Conservation (phyloP, 92 coral and sea anemone species). For the Siderastrea siderea region DNA sequence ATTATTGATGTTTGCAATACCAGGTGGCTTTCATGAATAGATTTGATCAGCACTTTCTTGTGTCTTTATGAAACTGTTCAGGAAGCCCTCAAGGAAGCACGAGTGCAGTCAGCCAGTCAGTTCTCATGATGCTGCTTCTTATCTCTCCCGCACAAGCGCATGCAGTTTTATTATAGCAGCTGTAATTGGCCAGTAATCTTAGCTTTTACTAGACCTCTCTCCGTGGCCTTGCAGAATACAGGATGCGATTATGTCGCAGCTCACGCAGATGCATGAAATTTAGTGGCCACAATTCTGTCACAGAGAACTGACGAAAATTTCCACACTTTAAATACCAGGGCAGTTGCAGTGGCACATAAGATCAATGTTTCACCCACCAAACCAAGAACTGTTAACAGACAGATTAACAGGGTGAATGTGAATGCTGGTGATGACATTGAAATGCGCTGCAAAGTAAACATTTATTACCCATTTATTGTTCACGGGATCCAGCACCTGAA, state of each 20-base stretch:
- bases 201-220: constrained; percentile 52
- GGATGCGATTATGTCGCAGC: constrained; percentile 57
- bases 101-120: constrained; percentile 50
- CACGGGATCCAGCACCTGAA: constrained; percentile 52
- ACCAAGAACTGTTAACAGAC: constrained; percentile 61
- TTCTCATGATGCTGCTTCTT: constrained; percentile 51
- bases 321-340: constrained; percentile 46
- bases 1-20: no score
- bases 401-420: constrained; percentile 57
- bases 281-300: constrained; percentile 25
- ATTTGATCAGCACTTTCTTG: constrained; percentile 42
- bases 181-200: constrained; percentile 39
- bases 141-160: constrained; percentile 38
- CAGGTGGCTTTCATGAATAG: constrained; percentile 55
- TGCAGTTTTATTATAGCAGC: constrained; percentile 36
- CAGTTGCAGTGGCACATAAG: constrained; percentile 42
- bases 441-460: constrained; percentile 45
- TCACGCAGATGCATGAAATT: constrained; percentile 45
- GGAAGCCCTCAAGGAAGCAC: constrained; percentile 43
- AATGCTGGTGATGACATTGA: constrained; percentile 11
- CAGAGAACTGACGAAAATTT: constrained; percentile 46
- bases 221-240: constrained; percentile 52
- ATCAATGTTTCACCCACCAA: constrained; percentile 57
- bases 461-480: constrained; percentile 55
- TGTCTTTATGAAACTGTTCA: constrained; percentile 33